A percentile compares a stretch with the other conserved stretches of the same genome.
phyloP scores from a whole-genome alignment of 2,797 vertebrate genomes.

The Pagetopsis macropterus region DNA sequence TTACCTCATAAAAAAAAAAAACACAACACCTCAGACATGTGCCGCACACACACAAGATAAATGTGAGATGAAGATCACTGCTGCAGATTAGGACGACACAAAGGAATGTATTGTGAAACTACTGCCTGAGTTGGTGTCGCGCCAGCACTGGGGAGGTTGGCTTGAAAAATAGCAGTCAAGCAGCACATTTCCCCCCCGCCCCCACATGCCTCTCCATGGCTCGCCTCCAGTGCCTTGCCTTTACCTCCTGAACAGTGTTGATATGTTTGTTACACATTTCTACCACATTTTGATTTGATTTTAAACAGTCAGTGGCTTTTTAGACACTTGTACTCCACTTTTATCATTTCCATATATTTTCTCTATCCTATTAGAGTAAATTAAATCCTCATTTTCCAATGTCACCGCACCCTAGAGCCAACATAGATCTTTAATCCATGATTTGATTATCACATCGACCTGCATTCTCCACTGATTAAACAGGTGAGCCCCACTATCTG shows the following conservation, averaged over 20 bases:
- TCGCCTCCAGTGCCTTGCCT: slow-evolving; percentile 40
- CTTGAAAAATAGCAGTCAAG: slow-evolving; percentile 42
- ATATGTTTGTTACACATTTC: slow-evolving; percentile 9
- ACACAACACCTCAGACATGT: slow-evolving; percentile 29
- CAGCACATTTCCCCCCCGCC: slow-evolving; percentile 23
- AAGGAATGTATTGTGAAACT: slow-evolving; percentile 76
- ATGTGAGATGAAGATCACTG: slow-evolving; percentile 60
- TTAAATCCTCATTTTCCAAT: not conserved
- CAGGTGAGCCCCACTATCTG: slow-evolving; percentile 26
- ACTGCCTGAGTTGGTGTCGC: slow-evolving; percentile 38
- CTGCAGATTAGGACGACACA: slow-evolving; percentile 66
- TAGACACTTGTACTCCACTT: not conserved
- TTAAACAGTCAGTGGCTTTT: not conserved
- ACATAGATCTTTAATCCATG: not conserved
- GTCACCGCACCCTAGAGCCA: slow-evolving; percentile 8
- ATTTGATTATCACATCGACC: slow-evolving; percentile 24
- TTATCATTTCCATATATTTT: not conserved
- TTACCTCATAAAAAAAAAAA: slow-evolving; percentile 30
- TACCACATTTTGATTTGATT: not conserved
- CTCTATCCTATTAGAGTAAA: not conserved
- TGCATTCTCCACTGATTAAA: slow-evolving; percentile 24
- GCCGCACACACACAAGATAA: slow-evolving; percentile 55
- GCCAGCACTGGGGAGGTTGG: slow-evolving; percentile 42
- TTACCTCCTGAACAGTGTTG: slow-evolving; percentile 19
- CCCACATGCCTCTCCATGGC: slow-evolving; percentile 33